A percentile compares a stretch with the other conserved stretches of the same genome.
Evolutionary conservation across 2,888 invertebrate genomes (phyloP).

Genomic region (Anarsia innoxiella): DNA sequence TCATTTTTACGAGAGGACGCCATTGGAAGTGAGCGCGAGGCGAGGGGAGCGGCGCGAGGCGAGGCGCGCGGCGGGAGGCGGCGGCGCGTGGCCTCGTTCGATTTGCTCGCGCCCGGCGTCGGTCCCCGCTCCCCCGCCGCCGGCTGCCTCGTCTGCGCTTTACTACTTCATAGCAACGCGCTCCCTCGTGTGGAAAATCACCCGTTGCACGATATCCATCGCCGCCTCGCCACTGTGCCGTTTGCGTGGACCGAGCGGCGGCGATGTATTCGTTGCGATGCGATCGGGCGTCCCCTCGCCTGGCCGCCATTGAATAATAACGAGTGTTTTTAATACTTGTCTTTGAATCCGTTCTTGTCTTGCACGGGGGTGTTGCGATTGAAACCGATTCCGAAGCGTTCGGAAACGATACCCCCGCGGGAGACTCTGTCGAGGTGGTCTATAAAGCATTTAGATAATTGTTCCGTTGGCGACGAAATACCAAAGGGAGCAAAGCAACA

Average conservation of each 20-base stretch:
- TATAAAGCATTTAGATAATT: conserved; percentile 52
- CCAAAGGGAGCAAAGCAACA: conserved; percentile 57
- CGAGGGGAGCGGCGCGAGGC: conserved; percentile 59
- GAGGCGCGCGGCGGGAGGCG: conserved; percentile 28
- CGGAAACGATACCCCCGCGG: conserved; percentile 19
- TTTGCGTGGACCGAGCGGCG: no score
- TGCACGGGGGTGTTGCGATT: conserved; percentile 33
- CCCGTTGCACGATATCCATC: conserved; percentile 47
- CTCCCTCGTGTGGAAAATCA: conserved; percentile 50
- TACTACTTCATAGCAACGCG: conserved; percentile 58
- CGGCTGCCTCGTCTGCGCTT: conserved; percentile 39
- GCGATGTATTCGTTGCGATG: conserved; percentile 36
- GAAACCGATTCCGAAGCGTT: neutral
- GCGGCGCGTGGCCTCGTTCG: conserved; percentile 44
- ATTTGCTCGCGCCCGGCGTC: no score
- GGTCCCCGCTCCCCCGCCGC: conserved; percentile 31
- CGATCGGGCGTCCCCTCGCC: conserved; percentile 27
- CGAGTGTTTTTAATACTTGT: conserved; percentile 48
- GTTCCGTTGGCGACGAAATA: conserved; percentile 48
- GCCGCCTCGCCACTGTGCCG: conserved; percentile 34
- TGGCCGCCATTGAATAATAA: conserved; percentile 36
- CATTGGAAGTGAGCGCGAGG: conserved; percentile 35
- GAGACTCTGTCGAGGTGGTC: conserved; percentile 35
- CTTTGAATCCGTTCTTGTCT: conserved; percentile 49
- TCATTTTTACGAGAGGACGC: conserved; percentile 63